These are phyloP conservation scores for Phallusia fumigata DNA, from an alignment of 23 tunicate species.

Conservation along the genomic window DNA sequence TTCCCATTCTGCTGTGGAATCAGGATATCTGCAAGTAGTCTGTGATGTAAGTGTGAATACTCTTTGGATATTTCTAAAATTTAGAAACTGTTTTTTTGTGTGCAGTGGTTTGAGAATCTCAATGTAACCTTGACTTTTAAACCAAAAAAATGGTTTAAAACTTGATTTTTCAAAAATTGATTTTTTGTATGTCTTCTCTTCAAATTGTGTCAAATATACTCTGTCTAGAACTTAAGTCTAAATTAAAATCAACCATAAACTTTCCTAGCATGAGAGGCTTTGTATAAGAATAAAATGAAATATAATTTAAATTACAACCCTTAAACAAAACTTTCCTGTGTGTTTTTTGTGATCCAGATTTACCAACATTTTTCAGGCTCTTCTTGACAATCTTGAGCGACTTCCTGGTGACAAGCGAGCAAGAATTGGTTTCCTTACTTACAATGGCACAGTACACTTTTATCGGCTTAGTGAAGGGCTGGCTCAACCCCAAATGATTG, in stretches of 20 bases:
- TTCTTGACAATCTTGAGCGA: slow-evolving; percentile 65
- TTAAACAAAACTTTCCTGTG: too few relatives aligned
- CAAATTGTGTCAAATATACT: too few relatives aligned
- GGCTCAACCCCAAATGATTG: slow-evolving; percentile 93
- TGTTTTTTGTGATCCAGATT: neutral
- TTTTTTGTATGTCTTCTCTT: too few relatives aligned
- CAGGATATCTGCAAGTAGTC: slow-evolving; percentile 89
- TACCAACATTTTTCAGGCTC: slow-evolving; percentile 32
- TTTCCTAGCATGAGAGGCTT: too few relatives aligned
- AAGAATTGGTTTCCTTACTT: slow-evolving; percentile 89
- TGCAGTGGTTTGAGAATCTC: neutral
- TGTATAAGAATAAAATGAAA: too few relatives aligned
- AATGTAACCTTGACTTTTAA: too few relatives aligned
- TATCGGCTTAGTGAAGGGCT: slow-evolving; percentile 77
- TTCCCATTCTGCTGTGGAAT: slow-evolving; percentile 90
- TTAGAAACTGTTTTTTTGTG: neutral
- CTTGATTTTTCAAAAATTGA: too few relatives aligned
- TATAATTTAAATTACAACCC: neutral
- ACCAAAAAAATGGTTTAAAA: neutral
- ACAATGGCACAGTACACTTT: slow-evolving; percentile 88
- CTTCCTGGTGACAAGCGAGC: slow-evolving; percentile 94
- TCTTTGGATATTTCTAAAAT: neutral
- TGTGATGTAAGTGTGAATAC: slow-evolving; percentile 66
- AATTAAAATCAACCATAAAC: too few relatives aligned
- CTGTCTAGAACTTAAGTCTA: too few relatives aligned